Conservation (phyloP, 2,888 invertebrate species). For the Aleiodes leptofemur region DNA sequence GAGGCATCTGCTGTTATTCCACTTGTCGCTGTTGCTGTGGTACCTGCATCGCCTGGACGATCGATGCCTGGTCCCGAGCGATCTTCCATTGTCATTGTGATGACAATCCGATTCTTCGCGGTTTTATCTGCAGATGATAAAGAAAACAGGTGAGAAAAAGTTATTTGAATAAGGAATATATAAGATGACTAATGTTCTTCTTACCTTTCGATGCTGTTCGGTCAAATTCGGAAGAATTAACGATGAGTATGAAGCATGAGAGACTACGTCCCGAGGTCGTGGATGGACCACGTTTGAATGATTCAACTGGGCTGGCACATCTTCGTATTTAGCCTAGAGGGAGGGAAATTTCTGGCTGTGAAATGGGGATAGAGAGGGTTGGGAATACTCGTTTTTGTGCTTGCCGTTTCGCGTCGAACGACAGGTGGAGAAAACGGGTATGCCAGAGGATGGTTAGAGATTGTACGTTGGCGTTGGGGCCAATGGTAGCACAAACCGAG, state of each 20-base stretch:
- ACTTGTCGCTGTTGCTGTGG: slow-evolving; percentile 56
- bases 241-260: slow-evolving; percentile 38
- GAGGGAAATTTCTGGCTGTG: slow-evolving; percentile 31
- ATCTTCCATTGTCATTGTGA: slow-evolving; percentile 75
- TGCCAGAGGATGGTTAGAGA: slow-evolving; percentile 65
- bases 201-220: slow-evolving; percentile 16
- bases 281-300: slow-evolving; percentile 72
- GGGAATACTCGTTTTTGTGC: slow-evolving; percentile 55
- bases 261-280: slow-evolving; percentile 57
- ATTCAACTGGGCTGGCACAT: slow-evolving; percentile 66
- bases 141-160: background rate
- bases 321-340: slow-evolving; percentile 69
- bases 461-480: slow-evolving; percentile 54
- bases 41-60: slow-evolving; percentile 68
- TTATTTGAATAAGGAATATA: background rate
- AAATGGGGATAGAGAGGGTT: too few relatives aligned
- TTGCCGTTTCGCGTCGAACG: slow-evolving; percentile 62
- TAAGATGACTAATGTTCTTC: background rate
- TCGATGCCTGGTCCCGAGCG: slow-evolving; percentile 72
- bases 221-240: background rate
- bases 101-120: background rate
- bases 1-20: slow-evolving; percentile 66
- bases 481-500: slow-evolving; percentile 67
- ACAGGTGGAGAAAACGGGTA: slow-evolving; percentile 68
- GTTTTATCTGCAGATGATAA: background rate